phyloP scores from a whole-genome alignment of 2,888 invertebrate genomes.

The Dryobota labecula region DNA sequence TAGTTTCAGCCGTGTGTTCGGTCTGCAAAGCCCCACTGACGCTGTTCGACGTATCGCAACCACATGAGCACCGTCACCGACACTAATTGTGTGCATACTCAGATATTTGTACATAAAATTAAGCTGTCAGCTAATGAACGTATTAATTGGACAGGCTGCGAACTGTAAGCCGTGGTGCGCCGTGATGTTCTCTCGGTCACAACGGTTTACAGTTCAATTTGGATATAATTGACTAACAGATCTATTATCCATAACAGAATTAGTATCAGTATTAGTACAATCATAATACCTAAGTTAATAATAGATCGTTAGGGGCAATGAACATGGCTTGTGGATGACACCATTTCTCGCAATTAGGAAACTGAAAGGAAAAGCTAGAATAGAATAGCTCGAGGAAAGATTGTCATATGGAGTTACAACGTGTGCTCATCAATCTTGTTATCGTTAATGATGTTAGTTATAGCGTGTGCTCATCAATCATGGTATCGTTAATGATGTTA shows the following conservation, averaged over 20 bases:
- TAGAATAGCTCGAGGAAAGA: not conserved
- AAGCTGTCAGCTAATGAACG: slow-evolving; percentile 17
- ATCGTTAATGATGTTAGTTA: no score
- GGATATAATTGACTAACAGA: not conserved
- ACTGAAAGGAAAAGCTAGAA: slow-evolving; percentile 3
- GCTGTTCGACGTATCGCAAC: not conserved
- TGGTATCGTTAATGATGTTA: no score
- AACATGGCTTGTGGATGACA: not conserved
- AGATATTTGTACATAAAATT: slow-evolving; percentile 1
- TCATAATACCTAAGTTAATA: not conserved
- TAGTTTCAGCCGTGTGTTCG: not conserved
- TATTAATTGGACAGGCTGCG: not conserved
- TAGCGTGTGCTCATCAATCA: no score
- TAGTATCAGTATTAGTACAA: no score
- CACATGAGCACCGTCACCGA: not conserved
- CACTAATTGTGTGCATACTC: not conserved
- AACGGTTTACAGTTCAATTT: not conserved
- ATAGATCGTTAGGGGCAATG: not conserved
- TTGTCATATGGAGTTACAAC: not conserved
- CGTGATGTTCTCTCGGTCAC: not conserved
- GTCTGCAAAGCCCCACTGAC: not conserved
- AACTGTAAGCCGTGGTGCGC: not conserved
- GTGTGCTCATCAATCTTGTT: not conserved
- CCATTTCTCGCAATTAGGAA: not conserved
- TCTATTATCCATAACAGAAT: not conserved